Conservation (phyloP, 2,888 invertebrate genomes). For the Ashinkailepas kermadecensis region DNA sequence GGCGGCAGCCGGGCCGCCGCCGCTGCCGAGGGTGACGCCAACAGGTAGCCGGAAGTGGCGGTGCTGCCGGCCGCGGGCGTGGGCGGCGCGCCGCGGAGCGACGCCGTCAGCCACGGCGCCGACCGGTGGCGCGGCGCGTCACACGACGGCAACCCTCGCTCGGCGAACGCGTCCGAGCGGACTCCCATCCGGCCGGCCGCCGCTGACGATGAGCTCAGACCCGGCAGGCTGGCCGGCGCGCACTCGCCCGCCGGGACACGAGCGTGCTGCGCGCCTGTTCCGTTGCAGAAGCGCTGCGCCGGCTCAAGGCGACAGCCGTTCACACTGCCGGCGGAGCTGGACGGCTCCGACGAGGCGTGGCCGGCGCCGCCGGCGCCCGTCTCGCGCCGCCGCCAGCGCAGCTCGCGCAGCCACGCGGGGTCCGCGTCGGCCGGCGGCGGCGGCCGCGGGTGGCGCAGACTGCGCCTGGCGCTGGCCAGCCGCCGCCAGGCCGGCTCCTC, state of each 20-base stretch:
- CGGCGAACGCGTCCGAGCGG: slow-evolving; percentile 48
- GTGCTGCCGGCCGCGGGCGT: not conserved
- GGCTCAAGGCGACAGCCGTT: not conserved
- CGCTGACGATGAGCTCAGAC: not conserved
- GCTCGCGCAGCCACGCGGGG: not conserved
- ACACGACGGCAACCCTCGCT: slow-evolving; percentile 34
- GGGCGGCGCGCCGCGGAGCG: too few relatives aligned
- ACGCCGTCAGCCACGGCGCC: too few relatives aligned
- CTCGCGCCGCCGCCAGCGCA: not conserved
- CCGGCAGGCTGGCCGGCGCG: not conserved
- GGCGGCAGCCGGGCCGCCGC: not conserved
- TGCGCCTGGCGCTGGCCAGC: not conserved
- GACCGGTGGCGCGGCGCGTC: slow-evolving; percentile 32
- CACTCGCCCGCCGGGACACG: not conserved
- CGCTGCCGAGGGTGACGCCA: not conserved
- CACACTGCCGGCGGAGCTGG: not conserved
- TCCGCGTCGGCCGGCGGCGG: not conserved
- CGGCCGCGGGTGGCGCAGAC: not conserved
- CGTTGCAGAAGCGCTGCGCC: not conserved
- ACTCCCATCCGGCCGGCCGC: slow-evolving; percentile 33
- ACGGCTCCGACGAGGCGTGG: not conserved
- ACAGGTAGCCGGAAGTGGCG: not conserved
- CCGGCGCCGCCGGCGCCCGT: not conserved
- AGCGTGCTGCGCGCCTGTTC: slow-evolving; percentile 42
- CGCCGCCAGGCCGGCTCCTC: slow-evolving; percentile 13